Conservation (phyloP, 2,113 vertebrate species). For the Halichoeres trimaculatus region DNA sequence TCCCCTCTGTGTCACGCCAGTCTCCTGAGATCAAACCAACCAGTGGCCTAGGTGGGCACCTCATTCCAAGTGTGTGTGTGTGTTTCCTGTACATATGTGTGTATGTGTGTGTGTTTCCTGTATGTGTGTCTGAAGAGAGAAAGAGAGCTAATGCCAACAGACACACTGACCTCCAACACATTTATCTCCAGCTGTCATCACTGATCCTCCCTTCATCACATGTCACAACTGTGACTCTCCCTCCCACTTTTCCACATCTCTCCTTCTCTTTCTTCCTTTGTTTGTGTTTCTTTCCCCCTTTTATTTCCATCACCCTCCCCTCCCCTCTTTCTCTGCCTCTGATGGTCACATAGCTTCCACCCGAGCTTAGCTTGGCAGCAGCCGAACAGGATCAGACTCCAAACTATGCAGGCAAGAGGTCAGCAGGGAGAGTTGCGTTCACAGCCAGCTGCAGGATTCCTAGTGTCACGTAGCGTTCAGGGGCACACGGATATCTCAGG, state of each 20-base stretch:
- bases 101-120: constrained; percentile 11
- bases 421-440: constrained; percentile 12
- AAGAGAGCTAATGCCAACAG: constrained; percentile 19
- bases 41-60: constrained; percentile 89
- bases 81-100: background rate
- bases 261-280: constrained; percentile 19
- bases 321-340: background rate
- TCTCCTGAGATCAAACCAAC: constrained; percentile 91
- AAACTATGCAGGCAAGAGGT: constrained; percentile 63
- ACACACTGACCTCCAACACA: constrained; percentile 23
- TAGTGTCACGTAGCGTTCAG: constrained; percentile 19
- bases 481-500: background rate
- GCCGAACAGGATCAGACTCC: constrained; percentile 50
- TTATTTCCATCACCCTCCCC: constrained; percentile 10
- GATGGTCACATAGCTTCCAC: constrained; percentile 46
- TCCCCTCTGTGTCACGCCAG: constrained; percentile 91
- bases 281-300: constrained; percentile 21
- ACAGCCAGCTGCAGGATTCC: constrained; percentile 20
- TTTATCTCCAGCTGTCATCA: constrained; percentile 46
- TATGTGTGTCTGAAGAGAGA: background rate
- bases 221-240: background rate
- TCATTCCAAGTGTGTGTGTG: constrained; percentile 14
- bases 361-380: constrained; percentile 32
- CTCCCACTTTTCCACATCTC: constrained; percentile 16
- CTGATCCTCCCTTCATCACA: constrained; percentile 18